These are phyloP conservation scores for Keiferia lycopersicella DNA, from an alignment of 2,888 invertebrate genomes.

Conservation along the genomic window DNA sequence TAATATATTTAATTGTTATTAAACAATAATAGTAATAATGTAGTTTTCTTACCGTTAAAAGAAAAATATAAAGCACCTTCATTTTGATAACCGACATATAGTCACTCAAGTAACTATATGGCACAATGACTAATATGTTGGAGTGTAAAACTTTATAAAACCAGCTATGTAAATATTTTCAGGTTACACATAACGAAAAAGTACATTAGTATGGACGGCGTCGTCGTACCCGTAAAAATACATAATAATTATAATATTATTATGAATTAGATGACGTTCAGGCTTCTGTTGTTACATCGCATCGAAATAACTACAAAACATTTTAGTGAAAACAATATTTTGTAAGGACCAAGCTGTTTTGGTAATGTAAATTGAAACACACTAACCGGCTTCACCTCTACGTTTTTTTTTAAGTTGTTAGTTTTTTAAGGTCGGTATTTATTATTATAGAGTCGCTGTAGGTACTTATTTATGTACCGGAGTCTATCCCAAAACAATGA, in stretches of 20 bases:
- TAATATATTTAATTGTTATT: no score
- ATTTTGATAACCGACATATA: not conserved
- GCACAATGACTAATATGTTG: not conserved
- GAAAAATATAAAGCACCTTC: conserved; percentile 22
- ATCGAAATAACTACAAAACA: no score
- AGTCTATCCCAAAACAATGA: no score
- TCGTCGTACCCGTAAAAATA: not conserved
- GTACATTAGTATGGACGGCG: not conserved
- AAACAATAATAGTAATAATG: no score
- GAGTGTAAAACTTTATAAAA: not conserved
- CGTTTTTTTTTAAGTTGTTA: no score
- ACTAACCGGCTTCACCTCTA: no score
- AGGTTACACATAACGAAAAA: conserved; percentile 4
- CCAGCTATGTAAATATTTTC: conserved; percentile 10
- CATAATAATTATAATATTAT: not conserved
- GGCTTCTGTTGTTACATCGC: not conserved
- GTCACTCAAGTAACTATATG: not conserved
- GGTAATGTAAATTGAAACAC: no score
- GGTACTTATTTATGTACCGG: no score
- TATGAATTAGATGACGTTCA: not conserved
- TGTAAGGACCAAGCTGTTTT: no score
- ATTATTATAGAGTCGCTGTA: no score
- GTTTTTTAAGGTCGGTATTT: no score
- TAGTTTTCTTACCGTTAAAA: not conserved
- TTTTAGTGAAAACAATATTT: no score